Evolutionary conservation across 2,888 invertebrate species (phyloP).

Genomic region (Seira ritae): DNA sequence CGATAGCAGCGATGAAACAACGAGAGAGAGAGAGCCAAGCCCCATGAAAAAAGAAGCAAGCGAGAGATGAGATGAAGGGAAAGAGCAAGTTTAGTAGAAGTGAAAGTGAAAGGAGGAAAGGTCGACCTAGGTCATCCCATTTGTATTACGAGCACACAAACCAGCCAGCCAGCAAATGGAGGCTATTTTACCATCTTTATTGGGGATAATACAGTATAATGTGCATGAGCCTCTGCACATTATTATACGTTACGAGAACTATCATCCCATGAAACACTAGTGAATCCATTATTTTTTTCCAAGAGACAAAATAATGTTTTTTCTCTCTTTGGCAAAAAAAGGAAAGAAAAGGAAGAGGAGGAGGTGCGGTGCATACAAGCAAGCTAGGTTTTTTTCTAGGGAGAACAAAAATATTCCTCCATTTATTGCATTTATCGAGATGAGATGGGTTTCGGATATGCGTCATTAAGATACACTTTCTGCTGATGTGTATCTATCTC

Average conservation of each 20-base stretch:
- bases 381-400: too few species aligned
- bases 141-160: constrained; percentile 72
- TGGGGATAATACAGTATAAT: constrained; percentile 61
- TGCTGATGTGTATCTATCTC: background rate
- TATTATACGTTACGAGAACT: constrained; percentile 9
- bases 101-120: constrained; percentile 67
- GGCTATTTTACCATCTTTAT: constrained; percentile 69
- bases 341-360: background rate
- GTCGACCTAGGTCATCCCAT: constrained; percentile 69
- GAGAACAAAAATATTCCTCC: background rate
- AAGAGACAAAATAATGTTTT: constrained; percentile 30
- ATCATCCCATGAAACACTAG: constrained; percentile 8
- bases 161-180: constrained; percentile 68
- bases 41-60: background rate
- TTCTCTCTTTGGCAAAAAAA: background rate
- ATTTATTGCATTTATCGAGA: constrained; percentile 60
- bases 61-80: background rate
- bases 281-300: constrained; percentile 49
- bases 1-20: background rate
- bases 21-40: background rate
- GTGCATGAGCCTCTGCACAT: constrained; percentile 17
- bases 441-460: constrained; percentile 49
- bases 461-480: constrained; percentile 31
- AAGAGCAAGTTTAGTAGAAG: constrained; percentile 28
- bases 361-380: too few species aligned